Percentiles rank a stretch among this genome's conserved stretches.
phyloP scores from a whole-genome alignment of 2,797 vertebrate genomes.

The Clarias platycephalus region DNA sequence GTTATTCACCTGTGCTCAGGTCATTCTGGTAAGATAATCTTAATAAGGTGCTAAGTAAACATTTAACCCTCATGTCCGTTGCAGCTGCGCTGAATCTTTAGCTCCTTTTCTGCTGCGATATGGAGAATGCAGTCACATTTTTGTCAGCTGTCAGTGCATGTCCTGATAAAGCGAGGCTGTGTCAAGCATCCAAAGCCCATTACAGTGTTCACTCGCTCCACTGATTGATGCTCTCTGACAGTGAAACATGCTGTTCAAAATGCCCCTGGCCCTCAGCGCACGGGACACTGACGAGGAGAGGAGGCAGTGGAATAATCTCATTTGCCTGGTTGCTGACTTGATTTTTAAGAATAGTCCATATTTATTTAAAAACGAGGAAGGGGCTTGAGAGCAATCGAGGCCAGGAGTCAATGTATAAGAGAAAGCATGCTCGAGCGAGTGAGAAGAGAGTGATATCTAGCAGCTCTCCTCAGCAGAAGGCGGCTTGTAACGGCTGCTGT shows the following conservation, averaged over 20 bases:
- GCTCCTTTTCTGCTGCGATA: conserved; percentile 45
- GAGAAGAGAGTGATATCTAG: conserved; percentile 63
- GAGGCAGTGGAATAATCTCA: conserved; percentile 78
- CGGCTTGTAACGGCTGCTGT: conserved; percentile 70
- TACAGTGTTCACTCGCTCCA: conserved; percentile 70
- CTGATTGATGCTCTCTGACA: conserved; percentile 76
- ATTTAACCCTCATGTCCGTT: conserved; percentile 22
- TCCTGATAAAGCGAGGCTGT: conserved; percentile 73
- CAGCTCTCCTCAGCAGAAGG: conserved; percentile 68
- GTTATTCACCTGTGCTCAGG: neutral
- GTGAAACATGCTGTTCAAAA: conserved; percentile 74
- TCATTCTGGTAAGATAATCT: conserved; percentile 19
- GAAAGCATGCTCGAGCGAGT: conserved; percentile 56
- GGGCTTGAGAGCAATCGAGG: conserved; percentile 36
- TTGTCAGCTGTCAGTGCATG: conserved; percentile 59
- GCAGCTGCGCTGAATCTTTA: conserved; percentile 31
- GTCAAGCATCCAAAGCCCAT: conserved; percentile 80
- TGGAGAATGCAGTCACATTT: conserved; percentile 40
- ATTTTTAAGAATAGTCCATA: conserved; percentile 74
- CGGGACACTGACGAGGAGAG: conserved; percentile 8
- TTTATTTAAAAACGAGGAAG: conserved; percentile 65
- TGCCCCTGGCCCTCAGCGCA: conserved; percentile 44
- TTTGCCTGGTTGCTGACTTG: conserved; percentile 79
- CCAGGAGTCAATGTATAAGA: conserved; percentile 31
- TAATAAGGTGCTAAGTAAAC: conserved; percentile 22